Evolutionary conservation across 2,797 vertebrate genomes (phyloP).

Genomic region (Periophthalmus magnuspinnatus): DNA sequence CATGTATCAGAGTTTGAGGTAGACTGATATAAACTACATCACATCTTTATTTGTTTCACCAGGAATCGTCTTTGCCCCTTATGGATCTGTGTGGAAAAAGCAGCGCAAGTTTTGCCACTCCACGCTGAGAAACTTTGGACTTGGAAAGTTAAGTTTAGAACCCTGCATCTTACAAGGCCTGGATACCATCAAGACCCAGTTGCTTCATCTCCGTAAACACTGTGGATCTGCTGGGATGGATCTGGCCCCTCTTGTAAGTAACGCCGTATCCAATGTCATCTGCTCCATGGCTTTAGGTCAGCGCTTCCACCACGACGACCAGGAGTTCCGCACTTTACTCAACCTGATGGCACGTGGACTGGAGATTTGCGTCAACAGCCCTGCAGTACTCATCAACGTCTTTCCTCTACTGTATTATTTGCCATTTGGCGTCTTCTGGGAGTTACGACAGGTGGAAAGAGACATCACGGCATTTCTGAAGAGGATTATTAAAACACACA

Average conservation of each 20-base stretch:
- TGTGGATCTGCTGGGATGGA: conserved; percentile 65
- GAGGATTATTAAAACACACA: conserved; percentile 85
- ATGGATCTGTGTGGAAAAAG: conserved; percentile 88
- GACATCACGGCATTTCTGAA: conserved; percentile 90
- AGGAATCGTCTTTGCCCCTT: conserved; percentile 95
- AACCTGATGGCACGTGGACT: conserved; percentile 84
- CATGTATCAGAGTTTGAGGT: too few relatives aligned
- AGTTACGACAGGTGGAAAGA: conserved; percentile 83
- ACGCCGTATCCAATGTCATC: conserved; percentile 91
- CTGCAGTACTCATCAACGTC: conserved; percentile 87
- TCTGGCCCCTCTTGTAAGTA: conserved; percentile 81
- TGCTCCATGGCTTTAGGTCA: conserved; percentile 89
- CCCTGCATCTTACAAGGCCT: conserved; percentile 88
- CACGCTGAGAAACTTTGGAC: conserved; percentile 87
- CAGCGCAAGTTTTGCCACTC: conserved; percentile 92
- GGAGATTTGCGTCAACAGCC: conserved; percentile 83
- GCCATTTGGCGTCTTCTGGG: conserved; percentile 87
- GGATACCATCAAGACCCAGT: conserved; percentile 82
- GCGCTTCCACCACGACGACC: conserved; percentile 86
- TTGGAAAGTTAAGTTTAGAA: conserved; percentile 90
- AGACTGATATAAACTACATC: not conserved
- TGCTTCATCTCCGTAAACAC: conserved; percentile 72
- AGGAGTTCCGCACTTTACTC: conserved; percentile 83
- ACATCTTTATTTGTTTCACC: not conserved
- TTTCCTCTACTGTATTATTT: conserved; percentile 88